Conservation (phyloP, 2,113 vertebrate genomes). For the Hemicordylus capensis region DNA sequence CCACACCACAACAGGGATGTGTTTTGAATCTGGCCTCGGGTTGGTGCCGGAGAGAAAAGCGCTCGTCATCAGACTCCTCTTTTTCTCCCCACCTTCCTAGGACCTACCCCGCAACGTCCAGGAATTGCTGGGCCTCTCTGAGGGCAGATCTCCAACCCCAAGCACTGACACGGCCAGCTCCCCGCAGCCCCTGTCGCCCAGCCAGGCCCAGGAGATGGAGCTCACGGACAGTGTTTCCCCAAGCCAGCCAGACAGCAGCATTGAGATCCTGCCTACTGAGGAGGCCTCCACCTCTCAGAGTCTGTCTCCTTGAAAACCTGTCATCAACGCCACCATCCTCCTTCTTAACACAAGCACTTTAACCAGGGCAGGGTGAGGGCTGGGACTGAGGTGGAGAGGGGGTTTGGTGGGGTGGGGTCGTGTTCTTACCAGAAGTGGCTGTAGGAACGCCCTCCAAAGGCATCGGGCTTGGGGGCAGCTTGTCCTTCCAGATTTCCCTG, state of each 20-base stretch:
- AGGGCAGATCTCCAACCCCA: slow-evolving; percentile 29
- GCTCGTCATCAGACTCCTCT: not conserved
- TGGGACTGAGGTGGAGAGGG: not conserved
- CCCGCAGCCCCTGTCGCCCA: slow-evolving; percentile 31
- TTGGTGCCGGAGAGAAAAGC: not conserved
- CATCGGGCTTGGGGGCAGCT: not conserved
- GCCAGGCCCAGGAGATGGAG: slow-evolving; percentile 40
- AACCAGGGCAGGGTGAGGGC: not conserved
- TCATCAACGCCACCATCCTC: not conserved
- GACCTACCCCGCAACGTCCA: slow-evolving; percentile 73
- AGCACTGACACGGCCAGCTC: slow-evolving; percentile 48
- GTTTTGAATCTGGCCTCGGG: not conserved
- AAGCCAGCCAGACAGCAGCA: slow-evolving; percentile 26
- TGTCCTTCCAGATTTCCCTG: not conserved
- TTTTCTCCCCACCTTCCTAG: slow-evolving; percentile 35
- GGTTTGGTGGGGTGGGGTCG: not conserved
- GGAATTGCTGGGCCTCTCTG: slow-evolving; percentile 69
- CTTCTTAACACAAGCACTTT: slow-evolving; percentile 35
- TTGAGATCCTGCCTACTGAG: slow-evolving; percentile 10
- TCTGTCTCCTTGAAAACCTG: not conserved
- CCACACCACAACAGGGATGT: not conserved
- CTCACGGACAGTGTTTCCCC: slow-evolving; percentile 14
- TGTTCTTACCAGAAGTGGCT: not conserved
- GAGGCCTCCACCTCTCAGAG: not conserved
- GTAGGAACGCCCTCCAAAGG: not conserved